Evolutionary conservation across 1,140 invertebrate genomes (phyloP), one percentile per base, ranked within the genome.

Genomic region (Caenorhabditis elegans): DNA sequence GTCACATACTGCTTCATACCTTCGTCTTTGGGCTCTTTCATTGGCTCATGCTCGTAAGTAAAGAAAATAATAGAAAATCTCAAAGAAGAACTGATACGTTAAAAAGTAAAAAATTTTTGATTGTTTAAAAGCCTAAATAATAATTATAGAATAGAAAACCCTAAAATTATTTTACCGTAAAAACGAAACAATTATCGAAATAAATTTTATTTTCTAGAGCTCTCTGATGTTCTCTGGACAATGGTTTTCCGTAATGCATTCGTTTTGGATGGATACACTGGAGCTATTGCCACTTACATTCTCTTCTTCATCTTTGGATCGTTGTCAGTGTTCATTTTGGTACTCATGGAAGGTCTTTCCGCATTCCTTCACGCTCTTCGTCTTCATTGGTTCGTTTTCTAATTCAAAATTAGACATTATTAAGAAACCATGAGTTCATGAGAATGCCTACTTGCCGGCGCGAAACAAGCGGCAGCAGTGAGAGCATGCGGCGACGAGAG

Each of bases 281-380:
- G 93, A 46, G 91, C 91, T 22, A 88, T 94, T 17, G 89, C 93
- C 2, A 90, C 97, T 15, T 96, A 93, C 87, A 81, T 94, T 3
- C 91, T 94, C 2, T 98, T 98, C 90, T 93, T 92, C 22, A 92
- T 93, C 76, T 98, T 96, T 95, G 93, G 94, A 17, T 91, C 93
- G 79, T 93, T 96, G 86, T 95, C 95, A 11, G 90, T 98, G 76
- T 93, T 93, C 88, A 94, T 97, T 91, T 92, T 98, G 82, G 93
- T 98, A 76, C 91, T 96, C 90, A 96, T 98, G 97, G 97, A 98
- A 92, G 97, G 97, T 3, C 92, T 99, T 1, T 98, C 96, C 43
- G 97, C 97, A 53, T 99, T 99, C 92, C 92, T 99, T 77, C 97
- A 99, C 90, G 97, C 96, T 4, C 93, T 99, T 78, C 94, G 97